Conservation (phyloP, 2,888 invertebrate species). For the Drosophila parthenogenetica region DNA sequence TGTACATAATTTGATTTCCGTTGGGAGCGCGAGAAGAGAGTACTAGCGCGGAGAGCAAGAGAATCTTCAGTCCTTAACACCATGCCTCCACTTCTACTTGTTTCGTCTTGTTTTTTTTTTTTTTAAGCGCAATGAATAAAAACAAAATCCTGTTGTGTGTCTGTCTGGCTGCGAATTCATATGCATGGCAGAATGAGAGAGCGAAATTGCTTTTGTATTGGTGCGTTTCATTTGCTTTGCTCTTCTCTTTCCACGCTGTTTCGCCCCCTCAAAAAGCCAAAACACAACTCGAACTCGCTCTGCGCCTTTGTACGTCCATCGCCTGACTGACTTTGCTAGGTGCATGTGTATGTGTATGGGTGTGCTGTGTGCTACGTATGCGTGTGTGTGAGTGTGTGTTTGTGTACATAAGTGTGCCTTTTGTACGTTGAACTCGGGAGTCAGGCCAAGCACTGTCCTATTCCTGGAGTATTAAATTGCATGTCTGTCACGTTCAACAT, state of each 20-base stretch:
- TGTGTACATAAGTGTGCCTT: slow-evolving; percentile 44
- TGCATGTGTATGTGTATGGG: slow-evolving; percentile 25
- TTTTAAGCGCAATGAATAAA: slow-evolving; percentile 43
- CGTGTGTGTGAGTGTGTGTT: slow-evolving; percentile 14
- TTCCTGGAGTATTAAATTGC: slow-evolving; percentile 53
- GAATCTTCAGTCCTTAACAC: slow-evolving; percentile 41
- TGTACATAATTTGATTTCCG: slow-evolving; percentile 69
- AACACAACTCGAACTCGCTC: slow-evolving; percentile 77
- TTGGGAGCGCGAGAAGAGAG: slow-evolving; percentile 20
- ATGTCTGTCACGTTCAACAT: slow-evolving; percentile 47
- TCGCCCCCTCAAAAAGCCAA: slow-evolving; percentile 68
- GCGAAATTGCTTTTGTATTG: slow-evolving; percentile 30
- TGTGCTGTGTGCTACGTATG: neutral
- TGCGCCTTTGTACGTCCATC: slow-evolving; percentile 69
- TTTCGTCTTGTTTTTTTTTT: slow-evolving; percentile 28
- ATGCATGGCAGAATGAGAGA: slow-evolving; percentile 32
- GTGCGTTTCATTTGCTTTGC: slow-evolving; percentile 65
- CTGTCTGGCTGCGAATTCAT: slow-evolving; percentile 56
- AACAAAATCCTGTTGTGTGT: slow-evolving; percentile 71
- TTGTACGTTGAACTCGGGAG: slow-evolving; percentile 70
- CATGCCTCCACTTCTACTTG: slow-evolving; percentile 20
- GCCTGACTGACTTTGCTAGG: slow-evolving; percentile 48
- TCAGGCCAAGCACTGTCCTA: slow-evolving; percentile 47
- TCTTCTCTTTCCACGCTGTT: slow-evolving; percentile 58
- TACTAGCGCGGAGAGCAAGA: slow-evolving; percentile 10